These are phyloP conservation scores for Nannospalax galili DNA, from an alignment of 2,113 vertebrate species.

Conservation along the genomic window DNA sequence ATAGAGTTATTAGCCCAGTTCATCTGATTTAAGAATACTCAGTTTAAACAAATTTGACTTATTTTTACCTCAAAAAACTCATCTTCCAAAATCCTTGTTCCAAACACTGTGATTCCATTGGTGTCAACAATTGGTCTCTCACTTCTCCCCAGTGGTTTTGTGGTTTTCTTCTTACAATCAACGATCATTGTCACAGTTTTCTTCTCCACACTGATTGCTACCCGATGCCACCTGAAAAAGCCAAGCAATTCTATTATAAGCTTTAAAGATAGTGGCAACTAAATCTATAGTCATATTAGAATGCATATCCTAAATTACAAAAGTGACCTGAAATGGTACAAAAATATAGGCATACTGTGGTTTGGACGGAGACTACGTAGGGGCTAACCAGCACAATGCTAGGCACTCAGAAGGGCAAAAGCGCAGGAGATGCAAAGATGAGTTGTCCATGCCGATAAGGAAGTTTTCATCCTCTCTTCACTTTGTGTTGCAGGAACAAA, in stretches of 20 bases:
- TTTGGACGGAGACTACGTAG: neutral
- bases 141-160: slow-evolving; percentile 93
- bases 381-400: neutral
- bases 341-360: neutral
- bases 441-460: neutral
- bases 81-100: slow-evolving; percentile 95
- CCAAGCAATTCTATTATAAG: slow-evolving; percentile 47
- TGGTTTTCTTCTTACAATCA: slow-evolving; percentile 96
- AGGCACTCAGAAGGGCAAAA: neutral
- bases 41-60: neutral
- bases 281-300: neutral
- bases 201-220: slow-evolving; percentile 98
- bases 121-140: slow-evolving; percentile 91
- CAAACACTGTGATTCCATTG: slow-evolving; percentile 95
- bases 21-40: neutral
- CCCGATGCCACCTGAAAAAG: slow-evolving; percentile 94
- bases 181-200: slow-evolving; percentile 97
- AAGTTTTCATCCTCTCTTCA: neutral
- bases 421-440: neutral
- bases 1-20: neutral
- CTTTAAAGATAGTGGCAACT: neutral
- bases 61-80: slow-evolving; percentile 95
- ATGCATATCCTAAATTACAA: neutral
- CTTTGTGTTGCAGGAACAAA: neutral
- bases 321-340: neutral